Conservation (phyloP, 2,113 vertebrate genomes). For the Corynorhinus townsendii region DNA sequence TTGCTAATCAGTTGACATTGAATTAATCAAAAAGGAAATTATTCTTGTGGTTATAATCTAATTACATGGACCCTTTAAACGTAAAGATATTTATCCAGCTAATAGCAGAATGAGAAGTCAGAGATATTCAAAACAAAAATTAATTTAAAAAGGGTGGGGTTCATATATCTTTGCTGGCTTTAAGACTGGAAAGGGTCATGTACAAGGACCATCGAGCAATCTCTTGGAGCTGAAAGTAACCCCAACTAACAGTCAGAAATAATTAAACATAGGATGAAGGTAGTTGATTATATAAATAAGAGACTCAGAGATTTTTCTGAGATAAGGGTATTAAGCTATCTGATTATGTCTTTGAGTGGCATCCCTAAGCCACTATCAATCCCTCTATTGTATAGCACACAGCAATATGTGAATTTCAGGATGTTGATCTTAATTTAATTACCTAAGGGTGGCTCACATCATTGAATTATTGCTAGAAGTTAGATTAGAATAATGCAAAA, state of each 20-base stretch:
- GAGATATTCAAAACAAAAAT: neutral
- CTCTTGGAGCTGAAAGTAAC: neutral
- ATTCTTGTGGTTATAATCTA: neutral
- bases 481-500: neutral
- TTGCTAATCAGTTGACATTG: neutral
- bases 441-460: neutral
- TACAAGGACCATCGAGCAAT: neutral
- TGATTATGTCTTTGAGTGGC: neutral
- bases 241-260: neutral
- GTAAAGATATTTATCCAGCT: neutral
- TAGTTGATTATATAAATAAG: neutral
- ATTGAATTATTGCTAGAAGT: neutral
- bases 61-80: neutral
- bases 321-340: neutral
- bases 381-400: neutral
- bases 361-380: neutral
- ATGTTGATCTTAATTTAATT: neutral
- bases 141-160: neutral
- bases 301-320: neutral
- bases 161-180: neutral
- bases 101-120: neutral
- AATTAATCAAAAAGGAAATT: neutral
- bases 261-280: neutral
- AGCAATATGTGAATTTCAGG: neutral
- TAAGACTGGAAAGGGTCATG: neutral